Base-by-base conservation (phyloP, 2,888 invertebrate species). In the Cryptophagus acutangulus region DNA sequence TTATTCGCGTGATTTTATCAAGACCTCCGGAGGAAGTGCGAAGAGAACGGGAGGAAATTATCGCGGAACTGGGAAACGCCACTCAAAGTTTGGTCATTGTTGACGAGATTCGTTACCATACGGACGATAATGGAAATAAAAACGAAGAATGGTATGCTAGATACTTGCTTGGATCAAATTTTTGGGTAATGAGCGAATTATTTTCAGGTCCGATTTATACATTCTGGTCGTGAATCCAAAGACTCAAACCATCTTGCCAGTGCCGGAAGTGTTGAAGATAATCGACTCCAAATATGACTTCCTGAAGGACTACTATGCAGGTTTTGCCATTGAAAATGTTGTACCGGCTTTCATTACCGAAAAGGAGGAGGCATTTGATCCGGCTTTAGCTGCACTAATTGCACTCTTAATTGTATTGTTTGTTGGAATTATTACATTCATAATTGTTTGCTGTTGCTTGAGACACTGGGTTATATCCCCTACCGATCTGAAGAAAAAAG, bases 281-380 rank as follows among this genome's bases (percentile, higher is more conserved):
- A 85, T 91, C 41, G 91, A 91, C 69, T 78, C 84, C 0, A 87
- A 88, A 61, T 90, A 89, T 63, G 90, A 91, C 59, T 82, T 84
- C 57, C 76, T 91, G 14, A 86, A 87, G 62, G 86, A 84, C 59
- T 82, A 83, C 55, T 83, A 83, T 58, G 78, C 81, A 6, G 82
- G 82, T 1, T 81, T 82, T 65, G 83, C 82, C 1, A 84, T 85
- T 46, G 82, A 83, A 61, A 83, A 84, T 62, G 82, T 85, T 36
- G 77, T 83, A 35, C 84, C 82, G 9, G 84, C 83, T 1, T 78
- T 80, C 53, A 74, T 77, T 17, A 76, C 75, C 26, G 76, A 76
- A 43, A 76, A 77, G 40, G 80, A 81, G 46, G 89, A 88, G 57
- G 78, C 84, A 35, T 89, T 91, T 55, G 90, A 92, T 68, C 84